Conservation (phyloP, 2,113 vertebrate genomes). For the Leuciscus idus region DNA sequence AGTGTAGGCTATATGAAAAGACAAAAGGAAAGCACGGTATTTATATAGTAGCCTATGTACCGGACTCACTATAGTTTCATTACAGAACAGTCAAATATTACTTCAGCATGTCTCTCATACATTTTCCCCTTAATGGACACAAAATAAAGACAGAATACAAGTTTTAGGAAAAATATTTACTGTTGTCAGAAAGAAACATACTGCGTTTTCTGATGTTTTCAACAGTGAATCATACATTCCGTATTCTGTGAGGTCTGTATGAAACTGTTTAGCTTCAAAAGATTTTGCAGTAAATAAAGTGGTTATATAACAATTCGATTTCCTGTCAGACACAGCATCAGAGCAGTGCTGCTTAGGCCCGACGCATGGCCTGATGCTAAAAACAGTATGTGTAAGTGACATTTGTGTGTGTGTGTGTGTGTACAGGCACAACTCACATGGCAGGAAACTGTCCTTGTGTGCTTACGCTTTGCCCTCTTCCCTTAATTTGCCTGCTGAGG, state of each 20-base stretch:
- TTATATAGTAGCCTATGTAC: neutral
- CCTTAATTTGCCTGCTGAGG: conserved; percentile 75
- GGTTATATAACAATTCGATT: neutral
- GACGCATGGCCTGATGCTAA: conserved; percentile 6
- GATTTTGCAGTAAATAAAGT: neutral
- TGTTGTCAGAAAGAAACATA: conserved; percentile 13
- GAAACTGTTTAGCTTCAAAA: conserved; percentile 24
- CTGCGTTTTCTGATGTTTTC: conserved; percentile 15
- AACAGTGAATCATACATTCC: conserved; percentile 22
- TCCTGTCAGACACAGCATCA: neutral
- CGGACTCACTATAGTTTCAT: neutral
- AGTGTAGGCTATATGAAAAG: neutral
- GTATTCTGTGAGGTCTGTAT: conserved; percentile 16
- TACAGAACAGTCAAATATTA: neutral
- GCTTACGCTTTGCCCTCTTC: conserved; percentile 68
- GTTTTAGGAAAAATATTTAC: conserved; percentile 2
- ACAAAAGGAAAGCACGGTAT: neutral
- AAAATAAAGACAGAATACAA: neutral
- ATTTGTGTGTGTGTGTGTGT: conserved; percentile 37
- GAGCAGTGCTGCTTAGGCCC: neutral
- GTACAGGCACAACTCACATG: conserved; percentile 55
- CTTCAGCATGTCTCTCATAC: neutral
- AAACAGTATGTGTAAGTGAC: conserved; percentile 34
- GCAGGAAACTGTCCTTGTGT: conserved; percentile 70
- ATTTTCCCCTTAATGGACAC: neutral